Base-by-base conservation (phyloP, 2,888 invertebrate genomes). In the Coronaproctus castanopsis region DNA sequence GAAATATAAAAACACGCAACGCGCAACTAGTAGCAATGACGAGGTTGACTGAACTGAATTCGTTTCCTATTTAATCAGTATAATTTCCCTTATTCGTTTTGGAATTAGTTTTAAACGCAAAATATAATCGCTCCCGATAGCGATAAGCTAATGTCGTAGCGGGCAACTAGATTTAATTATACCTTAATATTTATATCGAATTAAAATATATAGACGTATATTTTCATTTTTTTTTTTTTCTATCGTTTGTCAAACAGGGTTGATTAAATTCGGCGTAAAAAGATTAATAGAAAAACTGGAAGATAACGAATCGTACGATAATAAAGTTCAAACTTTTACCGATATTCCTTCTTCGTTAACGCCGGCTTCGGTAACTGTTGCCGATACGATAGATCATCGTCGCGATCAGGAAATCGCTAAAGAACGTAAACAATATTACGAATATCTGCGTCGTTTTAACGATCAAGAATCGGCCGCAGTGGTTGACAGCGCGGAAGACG, bases 191-290 rank as follows among this genome's bases (percentile, higher is more conserved):
- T n/a, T n/a, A n/a, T n/a, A n/a, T n/a, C n/a, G n/a, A 5, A 14
- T 36, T 8, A 36, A 36, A 8, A 8, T 36, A 36, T 36, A 36
- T 14, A 14, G 36, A 36, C 5, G 36, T 36, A 8, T 36, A 36
- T 36, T 36, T 5, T 8, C 36, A 36, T 14, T 36, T 14, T 19
- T 3, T 53, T 54, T 54, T 24, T 8, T 54, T 69, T 70, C 71
- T 63, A 64, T 78, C 78, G 2, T n/a, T n/a, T n/a, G n/a, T n/a
- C n/a, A n/a, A n/a, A n/a, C 80, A 87, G 88, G 86, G 68, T 82
- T 83, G 70, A 81, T 88, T 68, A 87, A 87, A 68, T 89, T 88
- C 68, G 87, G 88, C 62, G 83, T 89, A 68, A 86, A 81, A 71
- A 81, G 88, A 62, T 74, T 89, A 66, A 85, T 89, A 51, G 75